Percentiles rank a stretch among this genome's conserved stretches.
These are phyloP conservation scores for Eulemur rubriventer DNA, from an alignment of 2,797 vertebrate species.

Conservation along the genomic window DNA sequence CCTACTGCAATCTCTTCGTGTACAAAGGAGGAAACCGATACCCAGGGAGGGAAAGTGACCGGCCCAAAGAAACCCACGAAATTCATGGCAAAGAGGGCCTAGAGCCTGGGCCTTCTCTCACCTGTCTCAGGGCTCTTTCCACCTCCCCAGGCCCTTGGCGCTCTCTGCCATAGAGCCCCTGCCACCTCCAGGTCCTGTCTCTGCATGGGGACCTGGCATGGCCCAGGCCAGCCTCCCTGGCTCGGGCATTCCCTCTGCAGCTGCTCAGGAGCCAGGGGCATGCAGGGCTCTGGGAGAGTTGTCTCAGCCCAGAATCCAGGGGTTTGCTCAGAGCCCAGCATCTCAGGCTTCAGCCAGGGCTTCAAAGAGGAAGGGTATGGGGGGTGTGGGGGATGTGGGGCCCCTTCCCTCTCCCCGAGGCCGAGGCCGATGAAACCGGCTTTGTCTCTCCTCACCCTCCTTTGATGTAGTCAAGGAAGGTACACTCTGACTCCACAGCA, in stretches of 20 bases:
- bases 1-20: neutral
- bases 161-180: neutral
- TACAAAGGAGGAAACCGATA: neutral
- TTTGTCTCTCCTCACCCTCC: constrained; percentile 91
- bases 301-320: neutral
- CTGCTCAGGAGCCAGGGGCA: neutral
- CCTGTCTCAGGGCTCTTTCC: neutral
- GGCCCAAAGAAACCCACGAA: neutral
- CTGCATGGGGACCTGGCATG: neutral
- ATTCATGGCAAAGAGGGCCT: neutral
- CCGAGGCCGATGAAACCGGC: neutral
- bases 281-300: neutral
- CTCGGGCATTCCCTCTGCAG: neutral
- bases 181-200: neutral
- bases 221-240: neutral
- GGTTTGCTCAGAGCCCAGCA: neutral
- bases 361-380: neutral
- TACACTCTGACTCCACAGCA: constrained; percentile 95
- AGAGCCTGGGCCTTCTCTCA: neutral
- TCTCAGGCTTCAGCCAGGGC: neutral
- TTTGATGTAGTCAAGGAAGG: constrained; percentile 98
- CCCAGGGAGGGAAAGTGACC: neutral
- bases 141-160: neutral
- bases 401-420: neutral
- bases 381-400: neutral